Base-by-base conservation (phyloP, 2,888 invertebrate species). In the Eupithecia inturbata region DNA sequence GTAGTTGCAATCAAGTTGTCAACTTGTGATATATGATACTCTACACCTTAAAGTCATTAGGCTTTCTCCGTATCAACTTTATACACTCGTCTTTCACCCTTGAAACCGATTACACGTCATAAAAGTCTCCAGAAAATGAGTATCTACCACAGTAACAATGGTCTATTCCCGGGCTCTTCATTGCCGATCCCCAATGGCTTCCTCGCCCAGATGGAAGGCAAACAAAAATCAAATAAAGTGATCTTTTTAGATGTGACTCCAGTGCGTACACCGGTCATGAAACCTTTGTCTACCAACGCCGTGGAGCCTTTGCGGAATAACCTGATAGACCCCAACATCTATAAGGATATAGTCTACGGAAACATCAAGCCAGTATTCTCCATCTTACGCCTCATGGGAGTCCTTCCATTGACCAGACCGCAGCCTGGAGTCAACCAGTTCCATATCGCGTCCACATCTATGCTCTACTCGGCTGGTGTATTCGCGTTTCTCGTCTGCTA, bases 391-490 rank as follows among this genome's bases (percentile, higher is more conserved):
- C 77, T 95, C 1, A 92, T 96, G 89, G 97, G 96, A 2, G 95
- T 96, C 0, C 91, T 96, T 70, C 97, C 97, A 0, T 88, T 96
- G 63, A 95, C 94, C 0, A 92, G 95, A 67, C 87, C 90, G 0
- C 88, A 92, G 10, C 86, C 94, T 1, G 95, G 95, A 16, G 83
- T 94, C 5, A 95, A 94, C 57, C 86, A 89, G 73, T 95, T 95
- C 78, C 85, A 87, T 16, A 79, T 95, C 1, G 91, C 93, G 0
- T 95, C 96, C 0, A 85, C 95, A 0, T 91, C 96, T 1, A 95
- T 96, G 92, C 82, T 93, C 0, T 97, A 97, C 81, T 96, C 96
- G 0, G 78, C 95, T 0, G 72, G 91, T 9, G 84, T 96, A 28
- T 96, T 95, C 79, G 70, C 93, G 33, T 82, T 94, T 3, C 84